Conservation (phyloP, 1,140 invertebrate genomes). For the Elymnias hypermnestra region DNA sequence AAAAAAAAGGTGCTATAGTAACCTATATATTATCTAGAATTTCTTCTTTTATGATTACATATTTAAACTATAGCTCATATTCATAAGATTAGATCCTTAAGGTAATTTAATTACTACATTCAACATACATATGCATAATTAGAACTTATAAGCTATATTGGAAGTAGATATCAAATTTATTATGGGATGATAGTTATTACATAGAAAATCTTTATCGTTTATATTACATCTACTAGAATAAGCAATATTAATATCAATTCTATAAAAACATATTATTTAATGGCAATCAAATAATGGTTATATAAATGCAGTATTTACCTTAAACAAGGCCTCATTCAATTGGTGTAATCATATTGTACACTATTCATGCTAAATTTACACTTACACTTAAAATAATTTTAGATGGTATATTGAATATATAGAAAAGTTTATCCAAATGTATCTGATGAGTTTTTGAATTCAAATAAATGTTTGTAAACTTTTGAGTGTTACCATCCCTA, state of each 20-base stretch:
- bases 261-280: constrained; percentile 9
- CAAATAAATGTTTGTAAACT: constrained; percentile 58
- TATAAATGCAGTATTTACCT: constrained; percentile 31
- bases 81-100: constrained; percentile 70
- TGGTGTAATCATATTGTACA: constrained; percentile 36
- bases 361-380: constrained; percentile 13
- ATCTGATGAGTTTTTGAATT: neutral
- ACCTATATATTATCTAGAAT: constrained; percentile 21
- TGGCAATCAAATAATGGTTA: constrained; percentile 25
- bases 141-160: neutral
- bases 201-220: constrained; percentile 10
- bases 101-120: constrained; percentile 5
- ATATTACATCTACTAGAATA: constrained; percentile 7
- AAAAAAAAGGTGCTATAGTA: constrained; percentile 6
- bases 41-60: constrained; percentile 18
- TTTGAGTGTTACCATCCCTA: constrained; percentile 67
- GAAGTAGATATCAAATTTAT: constrained; percentile 4
- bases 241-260: constrained; percentile 13
- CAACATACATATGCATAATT: constrained; percentile 10
- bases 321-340: constrained; percentile 53
- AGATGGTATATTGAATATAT: neutral
- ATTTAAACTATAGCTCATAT: constrained; percentile 59
- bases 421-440: constrained; percentile 5
- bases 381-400: constrained; percentile 14
- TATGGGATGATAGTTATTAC: constrained; percentile 3